These are phyloP conservation scores for Cariama cristata DNA, from an alignment of 2,113 vertebrate species.

Conservation along the genomic window DNA sequence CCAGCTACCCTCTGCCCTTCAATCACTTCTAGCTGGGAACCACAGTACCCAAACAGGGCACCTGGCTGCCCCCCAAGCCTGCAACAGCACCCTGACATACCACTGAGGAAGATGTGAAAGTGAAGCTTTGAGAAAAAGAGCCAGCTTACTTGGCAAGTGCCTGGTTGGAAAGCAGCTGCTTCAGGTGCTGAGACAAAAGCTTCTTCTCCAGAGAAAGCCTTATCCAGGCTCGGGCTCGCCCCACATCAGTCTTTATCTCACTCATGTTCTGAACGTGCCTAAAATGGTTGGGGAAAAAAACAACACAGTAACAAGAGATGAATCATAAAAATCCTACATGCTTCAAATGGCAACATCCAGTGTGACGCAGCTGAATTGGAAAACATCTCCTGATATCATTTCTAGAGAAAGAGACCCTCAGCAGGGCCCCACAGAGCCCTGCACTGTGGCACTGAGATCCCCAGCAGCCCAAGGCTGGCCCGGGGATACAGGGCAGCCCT, in stretches of 20 bases:
- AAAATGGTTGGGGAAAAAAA: not conserved
- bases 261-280: constrained; percentile 95
- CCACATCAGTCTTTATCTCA: constrained; percentile 94
- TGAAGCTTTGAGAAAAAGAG: not conserved
- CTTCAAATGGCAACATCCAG: not conserved
- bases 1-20: not conserved
- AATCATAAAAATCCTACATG: not conserved
- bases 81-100: not conserved
- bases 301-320: not conserved
- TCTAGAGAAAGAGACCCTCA: not conserved
- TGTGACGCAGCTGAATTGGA: not conserved
- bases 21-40: not conserved
- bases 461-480: not conserved
- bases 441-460: not conserved
- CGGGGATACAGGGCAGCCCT: fast-evolving
- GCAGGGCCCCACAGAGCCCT: not conserved
- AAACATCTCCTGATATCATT: not conserved
- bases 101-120: not conserved
- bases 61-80: not conserved
- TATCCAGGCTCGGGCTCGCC: constrained; percentile 94
- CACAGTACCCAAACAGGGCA: not conserved
- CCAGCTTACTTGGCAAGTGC: constrained; percentile 84
- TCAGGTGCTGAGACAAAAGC: constrained; percentile 94
- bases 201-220: constrained; percentile 96
- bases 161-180: constrained; percentile 90